A percentile compares a stretch with the other conserved stretches of the same genome.
Evolutionary conservation across 2,113 vertebrate species (phyloP).

Genomic region (human): GRCh38 chr3:27224001-27224500

Average conservation of each 20-base stretch:
- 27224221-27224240: neutral
- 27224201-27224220: neutral
- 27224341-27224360: neutral
- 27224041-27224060: neutral
- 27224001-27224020: neutral
- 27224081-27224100: neutral
- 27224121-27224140: neutral
- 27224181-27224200: neutral
- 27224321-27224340: neutral
- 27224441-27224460: neutral
- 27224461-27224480: neutral
- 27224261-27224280: neutral
- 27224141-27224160: neutral
- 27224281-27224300: neutral
- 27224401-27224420: neutral
- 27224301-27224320: neutral
- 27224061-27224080: neutral
- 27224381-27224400: neutral
- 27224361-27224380: neutral
- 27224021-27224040: neutral
- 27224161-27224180: neutral
- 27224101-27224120: neutral
- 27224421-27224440: neutral
- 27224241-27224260: neutral
- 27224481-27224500: neutral